Percentiles rank a stretch among this genome's conserved stretches.
Evolutionary conservation across 2,888 invertebrate species (phyloP).

Genomic region (Folsomia manolachei): DNA sequence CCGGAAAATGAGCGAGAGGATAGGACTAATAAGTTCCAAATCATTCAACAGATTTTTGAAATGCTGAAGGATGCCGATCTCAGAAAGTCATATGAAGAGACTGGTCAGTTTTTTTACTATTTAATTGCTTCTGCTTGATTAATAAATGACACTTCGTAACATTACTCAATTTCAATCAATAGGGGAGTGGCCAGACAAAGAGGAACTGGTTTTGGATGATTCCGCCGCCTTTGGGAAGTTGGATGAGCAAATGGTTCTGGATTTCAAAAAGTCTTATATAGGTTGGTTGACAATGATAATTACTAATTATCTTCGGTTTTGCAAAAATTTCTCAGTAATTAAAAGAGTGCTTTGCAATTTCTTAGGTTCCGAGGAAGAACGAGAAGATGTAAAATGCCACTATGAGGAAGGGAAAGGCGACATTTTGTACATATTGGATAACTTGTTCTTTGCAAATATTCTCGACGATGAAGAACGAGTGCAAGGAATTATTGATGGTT

Average conservation of each 20-base stretch:
- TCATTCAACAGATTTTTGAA: slow-evolving; percentile 42
- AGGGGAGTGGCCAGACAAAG: slow-evolving; percentile 48
- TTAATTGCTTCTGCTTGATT: not conserved
- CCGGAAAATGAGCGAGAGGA: slow-evolving; percentile 34
- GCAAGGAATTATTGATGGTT: slow-evolving; percentile 34
- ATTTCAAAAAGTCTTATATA: slow-evolving; percentile 43
- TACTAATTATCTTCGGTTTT: too few relatives aligned
- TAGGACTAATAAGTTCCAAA: slow-evolving; percentile 47
- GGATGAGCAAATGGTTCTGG: slow-evolving; percentile 35
- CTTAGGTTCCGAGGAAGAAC: slow-evolving; percentile 46
- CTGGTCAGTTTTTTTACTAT: slow-evolving; percentile 27
- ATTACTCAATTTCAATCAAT: too few relatives aligned
- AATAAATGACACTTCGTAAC: too few relatives aligned
- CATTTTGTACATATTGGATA: slow-evolving; percentile 43
- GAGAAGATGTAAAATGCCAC: slow-evolving; percentile 40
- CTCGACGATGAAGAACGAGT: slow-evolving; percentile 44
- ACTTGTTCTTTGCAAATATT: slow-evolving; percentile 43
- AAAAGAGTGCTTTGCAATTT: not conserved
- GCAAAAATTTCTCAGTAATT: too few relatives aligned
- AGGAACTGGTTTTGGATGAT: slow-evolving; percentile 31
- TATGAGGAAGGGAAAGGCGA: slow-evolving; percentile 45
- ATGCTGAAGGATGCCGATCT: slow-evolving; percentile 44
- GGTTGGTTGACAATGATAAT: too few relatives aligned
- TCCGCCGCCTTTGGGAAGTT: slow-evolving; percentile 29
- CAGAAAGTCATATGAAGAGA: slow-evolving; percentile 45